A percentile compares a stretch with the other conserved stretches of the same genome.
phyloP scores from a whole-genome alignment of 2,113 vertebrate genomes.

The Pangasianodon gigas region DNA sequence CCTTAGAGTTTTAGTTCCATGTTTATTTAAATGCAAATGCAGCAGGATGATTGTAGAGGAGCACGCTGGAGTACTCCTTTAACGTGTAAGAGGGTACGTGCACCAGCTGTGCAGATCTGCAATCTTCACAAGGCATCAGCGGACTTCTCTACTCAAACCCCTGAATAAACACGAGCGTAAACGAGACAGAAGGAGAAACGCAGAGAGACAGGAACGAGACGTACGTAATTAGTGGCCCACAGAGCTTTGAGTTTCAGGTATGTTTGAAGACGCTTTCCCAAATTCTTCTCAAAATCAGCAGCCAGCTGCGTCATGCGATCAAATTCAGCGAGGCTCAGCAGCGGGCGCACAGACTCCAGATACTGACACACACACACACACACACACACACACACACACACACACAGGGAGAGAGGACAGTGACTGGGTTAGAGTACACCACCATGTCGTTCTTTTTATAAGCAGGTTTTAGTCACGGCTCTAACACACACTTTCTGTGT shows the following conservation, averaged over 20 bases:
- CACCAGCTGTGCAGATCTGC: too few species aligned
- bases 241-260: constrained; percentile 85
- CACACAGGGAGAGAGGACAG: neutral
- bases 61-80: too few species aligned
- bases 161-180: too few species aligned
- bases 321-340: constrained; percentile 72
- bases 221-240: constrained; percentile 87
- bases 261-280: constrained; percentile 80
- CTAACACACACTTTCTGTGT: neutral
- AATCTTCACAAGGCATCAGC: too few species aligned
- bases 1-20: too few species aligned
- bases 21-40: too few species aligned
- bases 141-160: too few species aligned
- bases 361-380: constrained; percentile 68
- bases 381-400: neutral
- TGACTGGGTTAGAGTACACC: neutral
- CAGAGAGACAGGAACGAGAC: constrained; percentile 54
- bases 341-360: constrained; percentile 78
- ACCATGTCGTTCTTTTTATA: neutral
- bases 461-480: neutral
- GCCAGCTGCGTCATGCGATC: constrained; percentile 68
- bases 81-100: too few species aligned
- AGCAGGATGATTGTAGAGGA: too few species aligned
- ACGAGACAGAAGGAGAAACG: neutral
- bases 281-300: constrained; percentile 74